phyloP scores from a whole-genome alignment of 23 tunicate genomes.

The Diplosoma virens region DNA sequence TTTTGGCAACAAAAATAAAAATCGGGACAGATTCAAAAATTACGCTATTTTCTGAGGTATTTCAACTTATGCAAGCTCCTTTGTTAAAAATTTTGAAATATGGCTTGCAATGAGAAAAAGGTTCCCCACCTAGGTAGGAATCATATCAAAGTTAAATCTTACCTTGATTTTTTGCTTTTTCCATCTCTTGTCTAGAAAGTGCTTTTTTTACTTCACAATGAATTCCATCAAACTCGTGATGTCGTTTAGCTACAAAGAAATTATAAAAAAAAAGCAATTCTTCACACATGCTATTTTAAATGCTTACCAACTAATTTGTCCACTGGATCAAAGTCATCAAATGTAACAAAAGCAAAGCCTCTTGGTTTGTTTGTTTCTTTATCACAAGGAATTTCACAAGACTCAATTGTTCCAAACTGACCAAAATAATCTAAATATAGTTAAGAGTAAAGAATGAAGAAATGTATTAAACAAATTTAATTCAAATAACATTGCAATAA shows the following conservation, averaged over 20 bases:
- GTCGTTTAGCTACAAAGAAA: constrained; percentile 35
- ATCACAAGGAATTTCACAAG: constrained; percentile 58
- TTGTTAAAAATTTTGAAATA: too few relatives aligned
- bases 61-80: too few relatives aligned
- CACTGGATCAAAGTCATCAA: constrained; percentile 83
- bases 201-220: constrained; percentile 90
- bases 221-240: constrained; percentile 53
- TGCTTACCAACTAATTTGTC: constrained; percentile 88
- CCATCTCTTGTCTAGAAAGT: constrained; percentile 79
- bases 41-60: too few relatives aligned
- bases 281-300: not conserved
- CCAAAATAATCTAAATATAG: constrained; percentile 59
- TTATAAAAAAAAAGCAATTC: not conserved
- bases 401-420: constrained; percentile 51
- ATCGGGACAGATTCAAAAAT: too few relatives aligned
- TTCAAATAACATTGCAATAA: too few relatives aligned
- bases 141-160: too few relatives aligned
- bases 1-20: too few relatives aligned
- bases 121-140: too few relatives aligned
- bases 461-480: too few relatives aligned
- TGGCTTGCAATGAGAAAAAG: too few relatives aligned
- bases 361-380: constrained; percentile 57
- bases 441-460: too few relatives aligned
- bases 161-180: constrained; percentile 64
- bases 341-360: constrained; percentile 92